phyloP scores from a whole-genome alignment of 1,140 invertebrate genomes.

The Drusus annulatus region DNA sequence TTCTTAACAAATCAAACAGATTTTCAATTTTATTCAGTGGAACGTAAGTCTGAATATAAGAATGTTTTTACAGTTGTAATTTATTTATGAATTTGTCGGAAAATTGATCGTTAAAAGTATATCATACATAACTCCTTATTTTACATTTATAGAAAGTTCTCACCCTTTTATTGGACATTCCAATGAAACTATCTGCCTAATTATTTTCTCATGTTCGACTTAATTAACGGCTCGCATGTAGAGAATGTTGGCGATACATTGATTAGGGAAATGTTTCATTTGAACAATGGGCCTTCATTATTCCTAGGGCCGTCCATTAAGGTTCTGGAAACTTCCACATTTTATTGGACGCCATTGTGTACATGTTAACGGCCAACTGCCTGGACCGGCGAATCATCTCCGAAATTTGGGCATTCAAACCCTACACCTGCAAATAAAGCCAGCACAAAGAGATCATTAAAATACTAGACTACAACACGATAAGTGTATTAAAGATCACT shows the following conservation, averaged over 20 bases:
- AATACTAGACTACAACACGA: conserved; percentile 16
- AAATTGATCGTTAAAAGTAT: too few species aligned
- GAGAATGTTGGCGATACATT: not conserved
- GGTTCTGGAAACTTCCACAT: conserved; percentile 31
- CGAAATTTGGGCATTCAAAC: not conserved
- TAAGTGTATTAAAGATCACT: conserved; percentile 21
- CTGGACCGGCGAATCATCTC: conserved; percentile 36
- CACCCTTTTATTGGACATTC: too few species aligned
- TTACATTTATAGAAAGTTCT: too few species aligned
- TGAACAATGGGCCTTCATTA: conserved; percentile 20
- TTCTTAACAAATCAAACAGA: too few species aligned
- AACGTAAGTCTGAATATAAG: too few species aligned
- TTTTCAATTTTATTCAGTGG: too few species aligned
- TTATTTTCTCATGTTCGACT: conserved; percentile 14
- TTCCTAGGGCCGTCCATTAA: conserved; percentile 16
- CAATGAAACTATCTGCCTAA: not conserved
- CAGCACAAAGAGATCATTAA: conserved; percentile 44
- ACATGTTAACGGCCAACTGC: conserved; percentile 11
- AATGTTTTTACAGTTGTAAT: too few species aligned
- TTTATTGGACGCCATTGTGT: conserved; percentile 36
- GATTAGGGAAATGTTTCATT: conserved; percentile 26
- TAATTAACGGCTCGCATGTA: conserved; percentile 8
- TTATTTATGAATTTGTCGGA: too few species aligned
- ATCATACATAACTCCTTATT: too few species aligned
- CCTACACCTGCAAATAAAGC: conserved; percentile 42